Evolutionary conservation across 1,140 invertebrate species (phyloP).

Genomic region (Hylaeus volcanicus): DNA sequence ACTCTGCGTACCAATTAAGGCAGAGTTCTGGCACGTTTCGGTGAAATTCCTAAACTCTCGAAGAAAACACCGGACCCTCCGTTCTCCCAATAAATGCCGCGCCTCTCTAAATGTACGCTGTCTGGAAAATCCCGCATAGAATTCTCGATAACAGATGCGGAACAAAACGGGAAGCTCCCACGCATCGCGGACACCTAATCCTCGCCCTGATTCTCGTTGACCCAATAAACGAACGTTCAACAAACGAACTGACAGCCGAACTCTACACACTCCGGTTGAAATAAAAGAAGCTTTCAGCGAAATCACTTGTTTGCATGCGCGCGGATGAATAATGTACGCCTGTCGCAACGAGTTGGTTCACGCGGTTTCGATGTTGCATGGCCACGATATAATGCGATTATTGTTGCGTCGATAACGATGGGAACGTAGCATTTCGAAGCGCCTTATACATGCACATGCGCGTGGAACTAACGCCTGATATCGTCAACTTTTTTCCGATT

Average conservation of each 20-base stretch:
- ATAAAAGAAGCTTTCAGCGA: not conserved
- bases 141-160: not conserved
- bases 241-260: not conserved
- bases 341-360: not conserved
- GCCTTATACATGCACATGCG: too few relatives aligned
- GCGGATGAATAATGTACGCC: constrained; percentile 31
- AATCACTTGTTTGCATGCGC: not conserved
- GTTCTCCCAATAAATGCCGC: too few relatives aligned
- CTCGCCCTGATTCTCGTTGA: not conserved
- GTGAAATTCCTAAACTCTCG: not conserved
- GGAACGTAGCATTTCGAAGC: too few relatives aligned
- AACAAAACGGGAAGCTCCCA: not conserved
- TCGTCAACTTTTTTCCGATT: too few relatives aligned
- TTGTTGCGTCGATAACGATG: not conserved
- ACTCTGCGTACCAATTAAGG: not conserved
- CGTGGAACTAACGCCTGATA: too few relatives aligned
- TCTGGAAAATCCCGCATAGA: not conserved
- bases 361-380: not conserved
- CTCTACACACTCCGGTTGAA: not conserved
- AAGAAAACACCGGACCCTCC: too few relatives aligned
- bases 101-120: too few relatives aligned
- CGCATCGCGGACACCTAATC: not conserved
- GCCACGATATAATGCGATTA: not conserved
- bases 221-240: not conserved
- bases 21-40: not conserved